Conservation (phyloP, 2,888 invertebrate species). For the Oscheius sp. region DNA sequence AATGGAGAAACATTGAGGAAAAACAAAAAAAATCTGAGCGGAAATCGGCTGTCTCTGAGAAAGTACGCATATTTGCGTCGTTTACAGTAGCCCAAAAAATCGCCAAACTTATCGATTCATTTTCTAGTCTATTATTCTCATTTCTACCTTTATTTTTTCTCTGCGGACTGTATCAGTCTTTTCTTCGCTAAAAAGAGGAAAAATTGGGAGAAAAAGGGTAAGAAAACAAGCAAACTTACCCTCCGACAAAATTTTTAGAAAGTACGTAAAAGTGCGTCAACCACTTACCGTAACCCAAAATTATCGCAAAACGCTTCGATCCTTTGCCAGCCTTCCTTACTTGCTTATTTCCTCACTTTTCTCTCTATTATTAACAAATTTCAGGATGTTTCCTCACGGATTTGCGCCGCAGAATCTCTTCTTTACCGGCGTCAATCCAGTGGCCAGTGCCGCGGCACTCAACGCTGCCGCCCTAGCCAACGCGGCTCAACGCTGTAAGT, state of each 20-base stretch:
- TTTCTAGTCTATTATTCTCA: not conserved
- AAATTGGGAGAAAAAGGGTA: not conserved
- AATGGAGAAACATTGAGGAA: too few species aligned
- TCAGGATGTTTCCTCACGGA: constrained; percentile 26
- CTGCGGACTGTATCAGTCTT: too few species aligned
- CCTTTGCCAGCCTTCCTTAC: not conserved
- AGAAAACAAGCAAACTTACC: not conserved
- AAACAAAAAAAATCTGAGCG: too few species aligned
- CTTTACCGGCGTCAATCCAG: not conserved
- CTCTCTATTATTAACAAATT: too few species aligned
- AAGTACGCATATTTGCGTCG: too few species aligned
- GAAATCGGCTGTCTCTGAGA: too few species aligned
- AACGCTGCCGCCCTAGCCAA: constrained; percentile 19
- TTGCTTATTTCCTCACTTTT: too few species aligned
- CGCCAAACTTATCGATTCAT: not conserved
- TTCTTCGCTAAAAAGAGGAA: too few species aligned
- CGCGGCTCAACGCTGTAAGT: constrained; percentile 13
- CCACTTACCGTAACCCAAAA: constrained; percentile 1
- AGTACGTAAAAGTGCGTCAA: not conserved
- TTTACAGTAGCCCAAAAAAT: not conserved
- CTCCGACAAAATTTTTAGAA: not conserved
- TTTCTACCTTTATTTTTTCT: too few species aligned
- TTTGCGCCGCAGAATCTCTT: constrained; percentile 19
- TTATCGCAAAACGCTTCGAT: not conserved
- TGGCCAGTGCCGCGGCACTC: constrained; percentile 22